phyloP scores from a whole-genome alignment of 2,797 vertebrate genomes.

The Gambelia wislizenii region DNA sequence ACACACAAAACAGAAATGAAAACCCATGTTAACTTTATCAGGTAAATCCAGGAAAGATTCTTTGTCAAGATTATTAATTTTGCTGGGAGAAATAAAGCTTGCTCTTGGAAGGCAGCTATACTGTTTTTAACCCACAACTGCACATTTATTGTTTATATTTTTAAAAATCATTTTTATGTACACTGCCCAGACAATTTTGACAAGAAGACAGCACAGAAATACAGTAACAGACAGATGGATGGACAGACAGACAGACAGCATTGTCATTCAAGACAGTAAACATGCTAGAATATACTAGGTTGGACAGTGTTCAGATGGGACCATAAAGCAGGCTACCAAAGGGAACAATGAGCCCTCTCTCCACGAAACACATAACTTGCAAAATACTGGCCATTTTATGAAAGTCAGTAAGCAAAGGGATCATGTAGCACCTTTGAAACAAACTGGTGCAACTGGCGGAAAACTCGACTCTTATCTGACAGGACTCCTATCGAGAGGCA shows the following conservation, averaged over 20 bases:
- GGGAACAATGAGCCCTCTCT: background rate
- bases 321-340: background rate
- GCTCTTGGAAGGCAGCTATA: background rate
- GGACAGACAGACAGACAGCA: background rate
- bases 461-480: too few species aligned
- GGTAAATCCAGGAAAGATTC: rapidly evolving
- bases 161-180: background rate
- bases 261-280: background rate
- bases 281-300: background rate
- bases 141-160: background rate
- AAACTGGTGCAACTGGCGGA: too few species aligned
- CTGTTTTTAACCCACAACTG: background rate
- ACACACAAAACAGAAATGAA: slow-evolving; percentile 61
- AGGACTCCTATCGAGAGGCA: too few species aligned
- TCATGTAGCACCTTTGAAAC: too few species aligned
- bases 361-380: background rate
- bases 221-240: background rate
- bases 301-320: background rate
- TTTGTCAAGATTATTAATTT: background rate
- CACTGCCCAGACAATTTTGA: too few species aligned
- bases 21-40: slow-evolving; percentile 58
- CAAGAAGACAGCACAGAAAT: background rate
- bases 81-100: rapidly evolving
- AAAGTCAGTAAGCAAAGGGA: too few species aligned
- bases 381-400: too few species aligned